Conservation (phyloP, 2,888 invertebrate species). For the Panopea generosa region DNA sequence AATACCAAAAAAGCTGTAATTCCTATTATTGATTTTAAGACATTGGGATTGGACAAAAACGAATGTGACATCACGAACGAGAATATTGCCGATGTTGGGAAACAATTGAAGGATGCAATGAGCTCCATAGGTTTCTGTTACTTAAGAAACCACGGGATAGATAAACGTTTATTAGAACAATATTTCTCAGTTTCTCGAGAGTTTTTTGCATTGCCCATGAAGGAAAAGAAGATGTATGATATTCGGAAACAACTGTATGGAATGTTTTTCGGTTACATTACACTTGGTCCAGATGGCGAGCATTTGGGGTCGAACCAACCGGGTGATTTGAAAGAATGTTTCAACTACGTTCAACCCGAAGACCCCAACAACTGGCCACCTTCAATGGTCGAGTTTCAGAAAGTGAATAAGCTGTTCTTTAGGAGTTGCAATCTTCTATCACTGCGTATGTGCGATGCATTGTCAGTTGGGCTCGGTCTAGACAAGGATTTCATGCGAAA, state of each 20-base stretch:
- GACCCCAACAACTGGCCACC: constrained; percentile 20
- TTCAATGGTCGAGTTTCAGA: constrained; percentile 11
- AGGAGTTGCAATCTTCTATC: constrained; percentile 11
- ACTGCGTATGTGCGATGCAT: constrained; percentile 15
- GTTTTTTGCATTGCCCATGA: constrained; percentile 51
- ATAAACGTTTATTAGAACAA: constrained; percentile 18
- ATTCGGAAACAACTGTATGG: constrained; percentile 7
- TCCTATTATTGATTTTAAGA: neutral
- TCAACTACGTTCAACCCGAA: constrained; percentile 29
- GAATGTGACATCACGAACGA: neutral
- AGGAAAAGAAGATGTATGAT: constrained; percentile 39
- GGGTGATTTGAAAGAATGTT: constrained; percentile 49
- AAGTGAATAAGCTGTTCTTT: constrained; percentile 6
- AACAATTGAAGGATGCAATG: constrained; percentile 41
- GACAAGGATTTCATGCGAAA: constrained; percentile 12
- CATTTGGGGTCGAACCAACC: constrained; percentile 44
- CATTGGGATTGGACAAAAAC: neutral
- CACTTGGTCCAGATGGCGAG: constrained; percentile 29
- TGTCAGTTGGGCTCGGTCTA: constrained; percentile 23
- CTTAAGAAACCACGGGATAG: constrained; percentile 60
- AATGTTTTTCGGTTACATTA: constrained; percentile 40
- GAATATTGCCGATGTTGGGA: constrained; percentile 9
- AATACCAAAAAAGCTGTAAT: neutral
- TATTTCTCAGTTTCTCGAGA: constrained; percentile 31
- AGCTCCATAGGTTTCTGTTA: constrained; percentile 57